Conservation (phyloP, 1,140 invertebrate species). For the Calliopsis andreniformis region DNA sequence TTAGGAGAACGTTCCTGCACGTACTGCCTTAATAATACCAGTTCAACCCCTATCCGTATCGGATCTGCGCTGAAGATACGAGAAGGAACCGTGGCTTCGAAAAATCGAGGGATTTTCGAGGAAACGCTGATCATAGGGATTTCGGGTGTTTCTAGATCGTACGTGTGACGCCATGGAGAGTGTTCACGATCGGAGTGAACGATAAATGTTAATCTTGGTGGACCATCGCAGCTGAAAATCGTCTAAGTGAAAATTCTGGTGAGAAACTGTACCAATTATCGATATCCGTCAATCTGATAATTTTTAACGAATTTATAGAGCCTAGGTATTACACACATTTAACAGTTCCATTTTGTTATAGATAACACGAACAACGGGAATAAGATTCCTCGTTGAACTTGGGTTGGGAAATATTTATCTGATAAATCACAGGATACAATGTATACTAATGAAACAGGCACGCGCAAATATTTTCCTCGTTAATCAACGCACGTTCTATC, state of each 20-base stretch:
- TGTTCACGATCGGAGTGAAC: constrained; percentile 20
- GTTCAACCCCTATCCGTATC: not conserved
- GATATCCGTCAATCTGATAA: not conserved
- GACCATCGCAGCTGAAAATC: constrained; percentile 1
- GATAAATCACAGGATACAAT: constrained; percentile 36
- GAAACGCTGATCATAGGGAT: constrained; percentile 48
- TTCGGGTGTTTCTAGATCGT: not conserved
- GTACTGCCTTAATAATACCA: constrained; percentile 32
- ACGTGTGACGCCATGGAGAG: constrained; percentile 37
- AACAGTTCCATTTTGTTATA: not conserved
- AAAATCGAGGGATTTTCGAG: constrained; percentile 45
- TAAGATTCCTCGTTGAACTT: not conserved
- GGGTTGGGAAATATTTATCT: constrained; percentile 35
- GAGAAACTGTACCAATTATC: not conserved
- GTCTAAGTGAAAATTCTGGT: constrained; percentile 15
- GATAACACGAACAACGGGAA: not conserved
- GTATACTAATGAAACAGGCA: constrained; percentile 31
- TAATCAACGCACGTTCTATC: constrained; percentile 37
- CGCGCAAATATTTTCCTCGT: constrained; percentile 32
- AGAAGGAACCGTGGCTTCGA: not conserved
- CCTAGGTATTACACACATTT: not conserved
- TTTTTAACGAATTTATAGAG: not conserved
- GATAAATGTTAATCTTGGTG: constrained; percentile 43
- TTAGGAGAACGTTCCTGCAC: not conserved
- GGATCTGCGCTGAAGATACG: constrained; percentile 3